These are phyloP conservation scores for Morone chrysops DNA, from an alignment of 2,113 vertebrate species.

Conservation along the genomic window DNA sequence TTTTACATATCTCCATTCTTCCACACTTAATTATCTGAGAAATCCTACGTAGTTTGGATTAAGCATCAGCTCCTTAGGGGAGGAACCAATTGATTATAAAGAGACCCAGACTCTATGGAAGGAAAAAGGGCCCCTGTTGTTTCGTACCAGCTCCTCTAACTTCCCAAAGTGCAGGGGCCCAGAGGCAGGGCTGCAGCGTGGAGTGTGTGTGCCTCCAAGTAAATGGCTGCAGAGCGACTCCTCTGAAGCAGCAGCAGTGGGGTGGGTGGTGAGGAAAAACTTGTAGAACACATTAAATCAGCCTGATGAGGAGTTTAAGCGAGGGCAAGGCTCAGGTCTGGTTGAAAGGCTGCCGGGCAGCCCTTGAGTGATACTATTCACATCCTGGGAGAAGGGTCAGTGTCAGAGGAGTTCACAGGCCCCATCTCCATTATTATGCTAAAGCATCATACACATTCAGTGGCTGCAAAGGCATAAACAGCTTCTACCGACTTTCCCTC, in stretches of 20 bases:
- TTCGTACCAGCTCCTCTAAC: constrained; percentile 66
- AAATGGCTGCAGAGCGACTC: constrained; percentile 52
- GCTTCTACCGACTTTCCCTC: constrained; percentile 71
- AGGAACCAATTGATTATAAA: constrained; percentile 76
- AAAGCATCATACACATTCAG: constrained; percentile 70
- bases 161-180: constrained; percentile 63
- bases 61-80: constrained; percentile 34
- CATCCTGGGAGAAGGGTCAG: constrained; percentile 74
- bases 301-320: constrained; percentile 78
- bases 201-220: constrained; percentile 45
- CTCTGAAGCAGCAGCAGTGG: constrained; percentile 49
- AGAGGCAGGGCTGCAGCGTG: constrained; percentile 47
- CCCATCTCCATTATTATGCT: constrained; percentile 81
- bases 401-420: constrained; percentile 81
- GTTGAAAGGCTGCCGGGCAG: constrained; percentile 67
- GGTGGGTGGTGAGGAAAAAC: constrained; percentile 55
- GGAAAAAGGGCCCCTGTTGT: constrained; percentile 67
- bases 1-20: neutral
- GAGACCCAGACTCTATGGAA: constrained; percentile 52
- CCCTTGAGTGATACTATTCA: constrained; percentile 78
- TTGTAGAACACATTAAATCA: constrained; percentile 81
- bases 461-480: constrained; percentile 60
- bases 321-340: constrained; percentile 70
- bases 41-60: constrained; percentile 34
- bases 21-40: constrained; percentile 5